Conservation (phyloP, 2,797 vertebrate species). For the Syndactyla subalaris region DNA sequence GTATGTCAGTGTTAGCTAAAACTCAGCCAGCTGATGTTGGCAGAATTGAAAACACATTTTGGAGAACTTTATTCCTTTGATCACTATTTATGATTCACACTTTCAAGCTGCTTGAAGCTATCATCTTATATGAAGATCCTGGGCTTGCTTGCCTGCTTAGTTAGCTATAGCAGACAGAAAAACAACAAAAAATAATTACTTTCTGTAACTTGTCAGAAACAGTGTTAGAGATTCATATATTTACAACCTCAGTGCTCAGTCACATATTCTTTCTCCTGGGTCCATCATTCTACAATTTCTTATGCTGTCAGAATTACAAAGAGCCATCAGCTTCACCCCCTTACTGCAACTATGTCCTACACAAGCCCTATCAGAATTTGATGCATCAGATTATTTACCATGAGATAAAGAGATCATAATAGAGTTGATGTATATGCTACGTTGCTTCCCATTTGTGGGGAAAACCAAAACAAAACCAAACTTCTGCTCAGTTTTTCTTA, state of each 20-base stretch:
- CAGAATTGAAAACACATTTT: neutral
- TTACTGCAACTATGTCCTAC: neutral
- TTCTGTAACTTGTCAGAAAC: neutral
- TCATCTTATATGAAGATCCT: neutral
- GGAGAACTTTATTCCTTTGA: neutral
- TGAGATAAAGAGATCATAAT: neutral
- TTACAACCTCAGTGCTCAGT: neutral
- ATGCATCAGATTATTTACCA: neutral
- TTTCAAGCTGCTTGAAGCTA: neutral
- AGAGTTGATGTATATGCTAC: neutral
- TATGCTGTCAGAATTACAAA: neutral
- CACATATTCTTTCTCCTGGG: neutral
- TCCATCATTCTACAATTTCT: neutral
- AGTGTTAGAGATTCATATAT: rapidly evolving
- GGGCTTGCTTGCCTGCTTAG: neutral
- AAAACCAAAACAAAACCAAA: rapidly evolving
- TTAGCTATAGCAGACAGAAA: neutral
- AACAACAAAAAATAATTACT: neutral
- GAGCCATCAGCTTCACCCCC: neutral
- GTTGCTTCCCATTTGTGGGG: neutral
- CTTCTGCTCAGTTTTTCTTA: neutral
- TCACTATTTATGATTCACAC: neutral
- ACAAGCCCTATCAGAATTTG: neutral
- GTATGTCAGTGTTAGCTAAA: neutral
- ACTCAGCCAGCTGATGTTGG: neutral